These are phyloP conservation scores for Diaphora mendica DNA, from an alignment of 2,888 invertebrate genomes.

Conservation along the genomic window DNA sequence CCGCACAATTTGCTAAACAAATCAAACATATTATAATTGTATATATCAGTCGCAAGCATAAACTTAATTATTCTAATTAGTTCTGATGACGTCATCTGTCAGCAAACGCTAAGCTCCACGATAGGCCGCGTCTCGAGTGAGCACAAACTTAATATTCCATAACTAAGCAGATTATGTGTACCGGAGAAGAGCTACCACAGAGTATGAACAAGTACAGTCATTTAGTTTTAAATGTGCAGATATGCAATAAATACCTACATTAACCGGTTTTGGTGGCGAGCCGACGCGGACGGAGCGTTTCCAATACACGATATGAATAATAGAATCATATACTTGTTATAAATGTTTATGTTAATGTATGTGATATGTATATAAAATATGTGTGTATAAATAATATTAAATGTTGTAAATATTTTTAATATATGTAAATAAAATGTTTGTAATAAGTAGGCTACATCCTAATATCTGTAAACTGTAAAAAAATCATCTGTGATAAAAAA, in stretches of 20 bases:
- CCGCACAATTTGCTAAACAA: constrained; percentile 25
- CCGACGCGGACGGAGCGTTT: too few relatives aligned
- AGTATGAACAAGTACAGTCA: constrained; percentile 13
- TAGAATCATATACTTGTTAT: too few relatives aligned
- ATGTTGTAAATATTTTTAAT: too few relatives aligned
- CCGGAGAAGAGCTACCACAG: constrained; percentile 43
- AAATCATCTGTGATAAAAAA: too few relatives aligned
- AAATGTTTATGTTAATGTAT: too few relatives aligned
- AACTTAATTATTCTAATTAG: constrained; percentile 49
- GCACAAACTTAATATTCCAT: constrained; percentile 66
- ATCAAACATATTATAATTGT: constrained; percentile 25
- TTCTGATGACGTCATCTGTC: constrained; percentile 51
- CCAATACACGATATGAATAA: too few relatives aligned
- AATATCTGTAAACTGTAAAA: too few relatives aligned
- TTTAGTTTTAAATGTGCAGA: background rate
- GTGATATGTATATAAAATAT: too few relatives aligned
- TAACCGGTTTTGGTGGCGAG: too few relatives aligned
- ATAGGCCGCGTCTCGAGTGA: constrained; percentile 53
- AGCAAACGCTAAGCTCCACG: constrained; percentile 37
- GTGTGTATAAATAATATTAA: too few relatives aligned
- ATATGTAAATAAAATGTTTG: too few relatives aligned
- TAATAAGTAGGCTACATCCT: too few relatives aligned
- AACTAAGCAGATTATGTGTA: constrained; percentile 64
- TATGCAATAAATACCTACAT: background rate
- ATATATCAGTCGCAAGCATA: constrained; percentile 31